Base-by-base conservation (phyloP, 1,140 invertebrate species). In the Chionoecetes opilio region DNA sequence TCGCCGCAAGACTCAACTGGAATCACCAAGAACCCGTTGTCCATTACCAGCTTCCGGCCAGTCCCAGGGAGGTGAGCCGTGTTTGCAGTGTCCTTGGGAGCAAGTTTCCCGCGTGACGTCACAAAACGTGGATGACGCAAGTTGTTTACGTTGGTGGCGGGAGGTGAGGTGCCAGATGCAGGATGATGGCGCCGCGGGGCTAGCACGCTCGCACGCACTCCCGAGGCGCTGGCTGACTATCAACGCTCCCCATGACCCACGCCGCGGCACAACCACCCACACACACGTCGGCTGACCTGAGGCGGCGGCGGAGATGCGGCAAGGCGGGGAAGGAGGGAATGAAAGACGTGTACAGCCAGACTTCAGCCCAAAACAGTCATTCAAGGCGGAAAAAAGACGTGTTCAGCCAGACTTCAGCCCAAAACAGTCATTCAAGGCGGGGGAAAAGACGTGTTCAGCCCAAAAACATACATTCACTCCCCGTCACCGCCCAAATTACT, bases 41-140 rank as follows among this genome's bases (percentile, higher is more conserved):
- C 63, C 63, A 75, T 75, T 75, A 75, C 63, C 63, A 75, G 63
- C n/a, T 75, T 75, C 63, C 63, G 63, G 63, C 46, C 46, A 53
- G 11, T n/a, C n/a, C 41, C 41, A 46, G 5, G 14, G 21, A n/a
- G 63, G 63, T 75, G 63, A 75, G 63, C 63, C 21, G 63, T 75
- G 63, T 75, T 75, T n/a, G 63, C n/a, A 17, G 63, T 75, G 63
- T 75, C 63, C 63, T 75, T 75, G 63, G 63, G n/a, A 75, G 63
- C 63, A 75, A 75, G 63, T 75, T 75, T 75, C 63, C 63, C 63
- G 63, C 63, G 63, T 75, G 63, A 75, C 63, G 63, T 75, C 63
- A 75, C 63, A 75, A 75, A 75, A 75, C 63, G 63, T 75, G 63
- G 63, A 75, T 75, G 63, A 75, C 63, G 63, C 63, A 75, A 75